Conservation (phyloP, 2,797 vertebrate species). For the Lerista edwardsae region DNA sequence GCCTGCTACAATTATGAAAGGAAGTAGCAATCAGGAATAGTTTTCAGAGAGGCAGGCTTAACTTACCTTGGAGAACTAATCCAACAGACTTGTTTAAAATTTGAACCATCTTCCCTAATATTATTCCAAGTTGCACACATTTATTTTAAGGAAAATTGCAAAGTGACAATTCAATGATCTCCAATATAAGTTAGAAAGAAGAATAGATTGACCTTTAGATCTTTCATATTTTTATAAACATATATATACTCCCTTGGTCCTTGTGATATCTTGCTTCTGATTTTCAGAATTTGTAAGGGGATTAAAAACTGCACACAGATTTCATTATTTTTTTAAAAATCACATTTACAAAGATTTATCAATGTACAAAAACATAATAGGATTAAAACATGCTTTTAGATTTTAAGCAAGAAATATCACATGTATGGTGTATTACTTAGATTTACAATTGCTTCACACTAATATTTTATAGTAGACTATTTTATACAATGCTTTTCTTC, state of each 20-base stretch:
- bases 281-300: conserved; percentile 47
- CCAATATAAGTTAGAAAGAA: conserved; percentile 50
- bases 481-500: conserved; percentile 32
- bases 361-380: conserved; percentile 36
- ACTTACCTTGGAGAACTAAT: not conserved
- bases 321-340: conserved; percentile 17
- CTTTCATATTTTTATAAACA: conserved; percentile 53
- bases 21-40: not conserved
- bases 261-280: conserved; percentile 46
- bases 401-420: conserved; percentile 43
- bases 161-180: conserved; percentile 33
- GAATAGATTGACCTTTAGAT: conserved; percentile 57
- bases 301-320: conserved; percentile 57
- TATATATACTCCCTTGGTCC: conserved; percentile 27
- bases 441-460: not conserved
- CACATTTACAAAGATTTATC: not conserved
- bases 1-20: conserved; percentile 19
- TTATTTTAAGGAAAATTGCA: conserved; percentile 44
- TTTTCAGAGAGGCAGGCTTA: conserved; percentile 14
- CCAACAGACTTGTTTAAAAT: conserved; percentile 11
- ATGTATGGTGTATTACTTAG: not conserved
- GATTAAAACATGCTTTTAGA: conserved; percentile 53
- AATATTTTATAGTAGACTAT: not conserved
- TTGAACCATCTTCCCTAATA: conserved; percentile 36
- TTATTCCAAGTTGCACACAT: conserved; percentile 39